Evolutionary conservation across 2,888 invertebrate species (phyloP).

Genomic region (Lamellibrachia satsuma): DNA sequence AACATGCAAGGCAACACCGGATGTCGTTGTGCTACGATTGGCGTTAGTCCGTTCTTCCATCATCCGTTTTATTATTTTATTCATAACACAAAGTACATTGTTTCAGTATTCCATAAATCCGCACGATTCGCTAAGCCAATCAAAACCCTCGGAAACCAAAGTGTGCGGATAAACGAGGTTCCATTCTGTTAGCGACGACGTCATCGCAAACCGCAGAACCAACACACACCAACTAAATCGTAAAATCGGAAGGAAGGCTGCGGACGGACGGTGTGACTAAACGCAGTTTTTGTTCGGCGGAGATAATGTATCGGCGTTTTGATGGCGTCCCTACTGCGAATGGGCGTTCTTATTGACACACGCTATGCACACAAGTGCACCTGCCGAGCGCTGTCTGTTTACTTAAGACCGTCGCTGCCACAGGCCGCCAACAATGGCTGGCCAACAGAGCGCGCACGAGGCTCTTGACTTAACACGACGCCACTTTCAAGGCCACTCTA

Average conservation of each 20-base stretch:
- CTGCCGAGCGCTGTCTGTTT: background rate
- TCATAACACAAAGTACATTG: too few relatives aligned
- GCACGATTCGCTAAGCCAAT: too few relatives aligned
- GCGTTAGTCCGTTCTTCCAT: too few relatives aligned
- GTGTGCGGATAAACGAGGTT: too few relatives aligned
- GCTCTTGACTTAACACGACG: background rate
- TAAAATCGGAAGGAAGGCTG: background rate
- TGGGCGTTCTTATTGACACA: constrained; percentile 9
- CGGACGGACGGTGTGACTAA: background rate
- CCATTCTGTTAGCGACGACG: too few relatives aligned
- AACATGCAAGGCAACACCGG: background rate
- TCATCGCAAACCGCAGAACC: background rate
- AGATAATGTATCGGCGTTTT: background rate
- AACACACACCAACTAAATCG: background rate
- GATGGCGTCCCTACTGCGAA: constrained; percentile 12
- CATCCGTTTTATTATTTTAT: too few relatives aligned
- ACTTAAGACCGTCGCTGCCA: background rate
- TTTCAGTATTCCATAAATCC: too few relatives aligned
- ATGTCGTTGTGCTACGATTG: background rate
- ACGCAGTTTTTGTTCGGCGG: background rate
- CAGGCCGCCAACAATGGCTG: background rate
- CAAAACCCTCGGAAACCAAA: too few relatives aligned
- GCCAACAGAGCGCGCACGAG: constrained; percentile 1
- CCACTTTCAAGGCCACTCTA: background rate
- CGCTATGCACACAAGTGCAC: background rate